Conservation (phyloP, 1,140 invertebrate genomes). For the Drosophila ambigua region DNA sequence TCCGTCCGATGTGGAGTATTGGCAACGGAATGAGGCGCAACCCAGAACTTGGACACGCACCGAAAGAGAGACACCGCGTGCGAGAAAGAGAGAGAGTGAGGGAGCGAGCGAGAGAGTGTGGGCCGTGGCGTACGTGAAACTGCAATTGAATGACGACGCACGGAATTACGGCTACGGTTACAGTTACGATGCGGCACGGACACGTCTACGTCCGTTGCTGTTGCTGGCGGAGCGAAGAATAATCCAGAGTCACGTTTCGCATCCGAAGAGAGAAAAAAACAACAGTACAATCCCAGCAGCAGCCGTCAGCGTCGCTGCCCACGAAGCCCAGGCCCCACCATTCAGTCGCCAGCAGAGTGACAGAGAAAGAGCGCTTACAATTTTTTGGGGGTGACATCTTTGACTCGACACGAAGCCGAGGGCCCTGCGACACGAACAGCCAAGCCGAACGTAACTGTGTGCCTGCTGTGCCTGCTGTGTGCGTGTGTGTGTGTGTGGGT, state of each 20-base stretch:
- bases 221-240: constrained; percentile 83
- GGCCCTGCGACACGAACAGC: neutral
- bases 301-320: constrained; percentile 9
- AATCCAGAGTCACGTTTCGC: constrained; percentile 83
- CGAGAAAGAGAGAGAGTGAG: constrained; percentile 24
- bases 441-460: too few species aligned
- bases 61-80: constrained; percentile 9
- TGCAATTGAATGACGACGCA: constrained; percentile 60
- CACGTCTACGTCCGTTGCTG: constrained; percentile 79
- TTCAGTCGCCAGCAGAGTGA: constrained; percentile 29
- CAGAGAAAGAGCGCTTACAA: constrained; percentile 48
- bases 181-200: constrained; percentile 26
- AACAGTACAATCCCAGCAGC: constrained; percentile 76
- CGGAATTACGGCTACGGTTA: constrained; percentile 20
- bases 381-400: constrained; percentile 79
- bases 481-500: constrained; percentile 39
- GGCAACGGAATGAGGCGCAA: constrained; percentile 51
- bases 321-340: constrained; percentile 6
- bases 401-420: constrained; percentile 65
- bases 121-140: constrained; percentile 76
- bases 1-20: constrained; percentile 7
- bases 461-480: constrained; percentile 13
- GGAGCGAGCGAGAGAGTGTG: constrained; percentile 32
- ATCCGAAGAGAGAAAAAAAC: constrained; percentile 77
- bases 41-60: constrained; percentile 75